Evolutionary conservation across 2,113 vertebrate species (phyloP).

Genomic region (Mustelus asterias): DNA sequence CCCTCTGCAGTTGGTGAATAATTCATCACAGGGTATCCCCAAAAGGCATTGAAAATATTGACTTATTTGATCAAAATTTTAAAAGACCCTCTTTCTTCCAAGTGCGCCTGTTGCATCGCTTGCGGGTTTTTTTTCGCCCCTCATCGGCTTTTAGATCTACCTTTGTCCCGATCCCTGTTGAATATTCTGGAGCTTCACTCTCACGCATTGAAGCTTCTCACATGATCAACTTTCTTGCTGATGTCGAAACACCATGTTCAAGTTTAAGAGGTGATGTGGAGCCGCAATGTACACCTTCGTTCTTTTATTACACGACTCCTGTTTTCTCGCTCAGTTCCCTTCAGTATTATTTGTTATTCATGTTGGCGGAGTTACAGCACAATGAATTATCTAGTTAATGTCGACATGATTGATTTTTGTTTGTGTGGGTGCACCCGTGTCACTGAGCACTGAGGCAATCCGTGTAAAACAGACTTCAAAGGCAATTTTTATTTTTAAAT

Average conservation of each 20-base stretch:
- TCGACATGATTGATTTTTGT: background rate
- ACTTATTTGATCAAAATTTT: conserved; percentile 59
- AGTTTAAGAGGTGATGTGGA: background rate
- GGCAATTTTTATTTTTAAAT: background rate
- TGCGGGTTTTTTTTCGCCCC: conserved; percentile 47
- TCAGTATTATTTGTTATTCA: background rate
- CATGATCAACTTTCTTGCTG: background rate
- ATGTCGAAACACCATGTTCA: background rate
- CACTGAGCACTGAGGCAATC: too few relatives aligned
- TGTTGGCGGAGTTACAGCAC: background rate
- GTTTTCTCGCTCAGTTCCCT: background rate
- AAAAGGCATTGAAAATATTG: conserved; percentile 56
- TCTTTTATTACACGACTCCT: background rate
- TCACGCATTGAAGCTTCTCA: background rate
- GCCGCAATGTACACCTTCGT: background rate
- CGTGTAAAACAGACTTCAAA: background rate
- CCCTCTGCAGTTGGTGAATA: conserved; percentile 65
- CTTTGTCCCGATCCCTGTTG: background rate
- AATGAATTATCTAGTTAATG: background rate
- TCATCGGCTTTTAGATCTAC: conserved; percentile 30
- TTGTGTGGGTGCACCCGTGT: background rate
- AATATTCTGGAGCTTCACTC: background rate
- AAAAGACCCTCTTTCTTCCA: conserved; percentile 48
- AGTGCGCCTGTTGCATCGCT: conserved; percentile 52
- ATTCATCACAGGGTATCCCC: conserved; percentile 67